Conservation (phyloP, 2,113 vertebrate genomes). For the Platichthys stellatus region DNA sequence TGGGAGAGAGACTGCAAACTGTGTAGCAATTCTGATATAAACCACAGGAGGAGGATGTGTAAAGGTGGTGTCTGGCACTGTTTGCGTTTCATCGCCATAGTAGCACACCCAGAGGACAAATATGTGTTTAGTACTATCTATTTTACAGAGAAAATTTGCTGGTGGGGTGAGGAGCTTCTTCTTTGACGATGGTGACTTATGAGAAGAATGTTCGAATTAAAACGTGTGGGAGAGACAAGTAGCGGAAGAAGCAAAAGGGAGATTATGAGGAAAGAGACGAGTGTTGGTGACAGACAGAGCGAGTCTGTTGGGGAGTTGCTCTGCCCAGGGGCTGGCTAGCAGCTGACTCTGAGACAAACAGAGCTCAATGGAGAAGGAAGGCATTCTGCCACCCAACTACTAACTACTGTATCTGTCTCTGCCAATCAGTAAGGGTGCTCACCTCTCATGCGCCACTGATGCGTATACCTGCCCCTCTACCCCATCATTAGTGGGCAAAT, state of each 20-base stretch:
- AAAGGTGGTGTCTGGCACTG: constrained; percentile 1
- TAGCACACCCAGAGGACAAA: constrained; percentile 8
- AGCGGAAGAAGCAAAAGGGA: constrained; percentile 2
- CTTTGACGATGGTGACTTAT: constrained; percentile 19
- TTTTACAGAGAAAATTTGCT: constrained; percentile 9
- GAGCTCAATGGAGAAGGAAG: constrained; percentile 23
- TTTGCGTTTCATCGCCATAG: constrained; percentile 5
- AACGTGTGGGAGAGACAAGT: constrained; percentile 15
- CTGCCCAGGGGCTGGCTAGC: constrained; percentile 33
- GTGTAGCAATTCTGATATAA: constrained; percentile 29
- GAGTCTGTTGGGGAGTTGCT: constrained; percentile 34
- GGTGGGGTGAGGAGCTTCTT: background rate
- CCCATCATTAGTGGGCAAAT: constrained; percentile 64
- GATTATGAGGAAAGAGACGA: background rate
- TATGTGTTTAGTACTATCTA: background rate
- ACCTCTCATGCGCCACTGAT: constrained; percentile 36
- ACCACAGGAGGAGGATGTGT: constrained; percentile 13
- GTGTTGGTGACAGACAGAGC: constrained; percentile 14
- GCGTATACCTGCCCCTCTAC: constrained; percentile 43
- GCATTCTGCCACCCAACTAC: constrained; percentile 29
- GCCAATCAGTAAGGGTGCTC: constrained; percentile 54
- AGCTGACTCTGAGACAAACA: constrained; percentile 35
- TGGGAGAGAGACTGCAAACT: background rate
- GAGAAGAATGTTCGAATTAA: constrained; percentile 28
- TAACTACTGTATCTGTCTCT: constrained; percentile 38